phyloP scores from a whole-genome alignment of 2,113 vertebrate genomes.

The Brachionichthys hirsutus region DNA sequence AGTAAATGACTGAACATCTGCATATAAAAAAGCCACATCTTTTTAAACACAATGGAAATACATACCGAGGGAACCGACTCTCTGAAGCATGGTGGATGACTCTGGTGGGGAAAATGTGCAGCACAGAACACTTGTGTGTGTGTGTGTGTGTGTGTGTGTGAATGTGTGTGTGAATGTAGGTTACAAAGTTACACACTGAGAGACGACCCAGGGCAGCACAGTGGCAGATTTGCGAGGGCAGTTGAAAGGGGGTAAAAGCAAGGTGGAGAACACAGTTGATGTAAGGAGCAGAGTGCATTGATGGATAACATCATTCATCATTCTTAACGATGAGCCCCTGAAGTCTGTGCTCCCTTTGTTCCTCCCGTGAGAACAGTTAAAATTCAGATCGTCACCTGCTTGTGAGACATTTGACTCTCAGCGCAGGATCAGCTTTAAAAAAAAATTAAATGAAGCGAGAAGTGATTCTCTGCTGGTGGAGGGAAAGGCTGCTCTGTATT shows the following conservation, averaged over 20 bases:
- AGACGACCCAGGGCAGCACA: conserved; percentile 12
- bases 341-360: conserved; percentile 4
- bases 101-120: conserved; percentile 9
- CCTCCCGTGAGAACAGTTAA: conserved; percentile 12
- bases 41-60: conserved; percentile 18
- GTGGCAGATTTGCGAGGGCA: conserved; percentile 15
- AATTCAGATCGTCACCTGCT: conserved; percentile 26
- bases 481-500: conserved; percentile 13
- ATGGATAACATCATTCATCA: conserved; percentile 28
- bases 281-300: conserved; percentile 6
- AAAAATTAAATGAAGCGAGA: not conserved
- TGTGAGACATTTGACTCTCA: conserved; percentile 26
- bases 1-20: no score
- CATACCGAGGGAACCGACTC: not conserved
- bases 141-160: not conserved
- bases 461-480: conserved; percentile 15
- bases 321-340: conserved; percentile 8
- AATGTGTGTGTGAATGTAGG: conserved; percentile 1
- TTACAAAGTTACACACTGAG: conserved; percentile 11
- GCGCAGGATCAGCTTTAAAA: conserved; percentile 7
- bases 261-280: not conserved
- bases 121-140: conserved; percentile 14
- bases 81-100: conserved; percentile 20
- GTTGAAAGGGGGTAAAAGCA: conserved; percentile 4
- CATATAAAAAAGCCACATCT: not conserved